Evolutionary conservation across 2,888 invertebrate species (phyloP), one percentile per base, ranked within the genome.

Genomic region (Drosophila kanekoi): DNA sequence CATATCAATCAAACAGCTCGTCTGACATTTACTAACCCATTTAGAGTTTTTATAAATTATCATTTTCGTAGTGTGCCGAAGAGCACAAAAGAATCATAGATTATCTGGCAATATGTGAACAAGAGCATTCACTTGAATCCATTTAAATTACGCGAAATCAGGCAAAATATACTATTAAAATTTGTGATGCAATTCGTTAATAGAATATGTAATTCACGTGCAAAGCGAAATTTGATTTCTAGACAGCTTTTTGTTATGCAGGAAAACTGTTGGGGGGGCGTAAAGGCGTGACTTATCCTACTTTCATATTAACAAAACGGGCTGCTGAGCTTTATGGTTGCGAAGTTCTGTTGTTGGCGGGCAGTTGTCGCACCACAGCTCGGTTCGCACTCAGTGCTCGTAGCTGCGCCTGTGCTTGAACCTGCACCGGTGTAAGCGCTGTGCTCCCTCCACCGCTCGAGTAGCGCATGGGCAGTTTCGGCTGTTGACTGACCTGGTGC

Each of bases 321-420:
- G 18, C 38, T 13, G 2, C 4, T 16, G 43, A n/a, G 10, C 13
- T 37, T 73, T 32, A 71, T 18, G 14, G 41, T 5, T 59, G 23
- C 9, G 60, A 2, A 38, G 43, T 0, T 33, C 13, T 18, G 44
- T 54, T 54, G 11, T 16, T 44, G 8, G 20, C 4, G 3, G 67
- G 32, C 10, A 23, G 9, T 8, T 14, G 14, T 11, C 56, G 66
- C 20, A 43, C 14, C 3, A 41, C 0, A 2, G 23, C 0, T 6
- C 69, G 53, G 10, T 59, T 49, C 1, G 9, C 4, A n/a, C 10
- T 28, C 2, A 59, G 0, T 0, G 35, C 4, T 3, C 58, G 67
- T 0, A 69, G 14, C 14, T 54, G 58, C 13, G 52, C 18, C 41
- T 67, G 54, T 1, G 59, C 70, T n/a, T 45, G 44, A 11, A 14